phyloP scores from a whole-genome alignment of 2,113 vertebrate species.

The Coryphaenoides rupestris region DNA sequence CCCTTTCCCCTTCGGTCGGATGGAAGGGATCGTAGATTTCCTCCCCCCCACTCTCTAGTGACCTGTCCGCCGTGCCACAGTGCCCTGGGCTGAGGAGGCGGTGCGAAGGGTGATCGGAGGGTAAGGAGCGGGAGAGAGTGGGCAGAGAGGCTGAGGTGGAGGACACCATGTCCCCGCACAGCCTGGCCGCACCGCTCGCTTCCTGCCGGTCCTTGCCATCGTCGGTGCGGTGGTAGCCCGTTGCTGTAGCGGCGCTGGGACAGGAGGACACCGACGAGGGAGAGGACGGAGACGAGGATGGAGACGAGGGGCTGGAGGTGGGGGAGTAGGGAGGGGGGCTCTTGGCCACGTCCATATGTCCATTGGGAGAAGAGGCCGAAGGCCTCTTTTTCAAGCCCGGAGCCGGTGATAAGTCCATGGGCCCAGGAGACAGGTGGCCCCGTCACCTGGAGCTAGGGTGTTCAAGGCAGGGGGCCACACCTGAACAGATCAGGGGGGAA shows the following conservation, averaged over 20 bases:
- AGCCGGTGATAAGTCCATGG: constrained; percentile 52
- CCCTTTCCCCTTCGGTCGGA: constrained; percentile 76
- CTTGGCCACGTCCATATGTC: constrained; percentile 43
- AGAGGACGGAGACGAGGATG: constrained; percentile 60
- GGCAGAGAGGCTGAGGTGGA: constrained; percentile 60
- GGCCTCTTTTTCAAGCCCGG: constrained; percentile 58
- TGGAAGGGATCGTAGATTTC: constrained; percentile 88
- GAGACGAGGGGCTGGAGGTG: constrained; percentile 59
- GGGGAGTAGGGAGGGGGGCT: constrained; percentile 59
- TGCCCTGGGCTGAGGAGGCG: constrained; percentile 21
- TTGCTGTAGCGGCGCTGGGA: constrained; percentile 39
- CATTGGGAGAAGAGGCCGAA: constrained; percentile 38
- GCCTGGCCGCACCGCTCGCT: constrained; percentile 31
- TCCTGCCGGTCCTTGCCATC: constrained; percentile 38
- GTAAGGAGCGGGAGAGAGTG: constrained; percentile 14
- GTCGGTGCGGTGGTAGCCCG: constrained; percentile 45
- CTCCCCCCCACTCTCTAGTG: constrained; percentile 41
- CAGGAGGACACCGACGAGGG: constrained; percentile 59
- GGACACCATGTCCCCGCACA: constrained; percentile 49
- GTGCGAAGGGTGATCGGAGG: constrained; percentile 29
- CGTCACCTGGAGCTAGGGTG: constrained; percentile 26
- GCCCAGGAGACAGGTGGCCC: constrained; percentile 42
- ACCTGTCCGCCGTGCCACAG: constrained; percentile 16
- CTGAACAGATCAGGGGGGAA: not conserved
- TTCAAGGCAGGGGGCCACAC: not conserved